These are phyloP conservation scores for Bos indicus DNA, from an alignment of 2,113 vertebrate genomes.

Conservation along the genomic window DNA sequence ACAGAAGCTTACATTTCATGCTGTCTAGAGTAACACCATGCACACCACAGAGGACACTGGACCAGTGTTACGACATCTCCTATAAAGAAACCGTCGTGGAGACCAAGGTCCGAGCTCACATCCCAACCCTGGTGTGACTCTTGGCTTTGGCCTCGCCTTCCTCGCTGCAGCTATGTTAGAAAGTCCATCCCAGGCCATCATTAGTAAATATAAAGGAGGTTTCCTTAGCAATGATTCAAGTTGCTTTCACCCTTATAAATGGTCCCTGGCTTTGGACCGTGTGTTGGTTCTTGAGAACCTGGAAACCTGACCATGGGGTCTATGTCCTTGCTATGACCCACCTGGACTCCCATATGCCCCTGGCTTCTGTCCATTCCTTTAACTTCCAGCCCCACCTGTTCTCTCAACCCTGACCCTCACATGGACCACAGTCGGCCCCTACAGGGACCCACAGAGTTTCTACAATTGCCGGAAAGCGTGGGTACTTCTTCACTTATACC, in stretches of 20 bases:
- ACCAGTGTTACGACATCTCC: background rate
- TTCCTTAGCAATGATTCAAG: background rate
- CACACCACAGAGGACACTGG: background rate
- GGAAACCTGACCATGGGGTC: background rate
- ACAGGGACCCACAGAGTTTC: background rate
- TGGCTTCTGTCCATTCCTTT: background rate
- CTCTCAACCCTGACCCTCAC: background rate
- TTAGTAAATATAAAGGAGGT: background rate
- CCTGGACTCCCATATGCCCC: background rate
- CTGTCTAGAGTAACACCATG: background rate
- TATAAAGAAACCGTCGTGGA: background rate
- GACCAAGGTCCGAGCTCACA: background rate
- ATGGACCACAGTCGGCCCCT: background rate
- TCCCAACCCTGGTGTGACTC: background rate
- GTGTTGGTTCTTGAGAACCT: background rate
- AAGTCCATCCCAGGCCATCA: background rate
- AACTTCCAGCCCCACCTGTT: background rate
- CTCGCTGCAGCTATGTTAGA: background rate
- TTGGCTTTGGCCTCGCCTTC: background rate
- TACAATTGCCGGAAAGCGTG: too few relatives aligned
- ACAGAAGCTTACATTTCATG: background rate
- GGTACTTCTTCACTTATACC: background rate
- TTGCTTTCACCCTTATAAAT: background rate
- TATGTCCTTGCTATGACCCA: background rate
- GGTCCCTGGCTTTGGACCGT: background rate